Percentiles rank a stretch among this genome's conserved stretches.
phyloP scores from a whole-genome alignment of 2,113 vertebrate species.

The Pedetes capensis region DNA sequence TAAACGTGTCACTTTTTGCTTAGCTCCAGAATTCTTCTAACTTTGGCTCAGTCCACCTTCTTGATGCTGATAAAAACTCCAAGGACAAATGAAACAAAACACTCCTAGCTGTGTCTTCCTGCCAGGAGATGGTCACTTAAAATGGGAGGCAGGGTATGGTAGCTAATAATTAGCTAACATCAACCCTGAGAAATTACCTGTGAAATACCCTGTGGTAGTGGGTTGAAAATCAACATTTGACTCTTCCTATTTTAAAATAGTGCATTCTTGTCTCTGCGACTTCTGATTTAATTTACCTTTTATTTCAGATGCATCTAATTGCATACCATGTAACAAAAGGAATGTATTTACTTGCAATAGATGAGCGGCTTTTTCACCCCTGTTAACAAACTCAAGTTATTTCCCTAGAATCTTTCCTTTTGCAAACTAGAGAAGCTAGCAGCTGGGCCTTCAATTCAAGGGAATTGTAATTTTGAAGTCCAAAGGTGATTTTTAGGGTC shows the following conservation, averaged over 20 bases:
- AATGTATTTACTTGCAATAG: slow-evolving; percentile 77
- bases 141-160: slow-evolving; percentile 67
- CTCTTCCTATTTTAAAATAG: slow-evolving; percentile 81
- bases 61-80: slow-evolving; percentile 67
- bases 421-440: slow-evolving; percentile 73
- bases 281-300: slow-evolving; percentile 71
- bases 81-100: slow-evolving; percentile 74
- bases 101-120: slow-evolving; percentile 68
- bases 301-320: slow-evolving; percentile 80
- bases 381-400: slow-evolving; percentile 77
- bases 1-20: slow-evolving; percentile 75
- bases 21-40: slow-evolving; percentile 68
- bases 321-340: slow-evolving; percentile 80
- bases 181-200: slow-evolving; percentile 69
- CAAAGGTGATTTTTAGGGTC: slow-evolving; percentile 72
- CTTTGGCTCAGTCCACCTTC: slow-evolving; percentile 68
- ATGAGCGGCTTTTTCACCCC: slow-evolving; percentile 79
- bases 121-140: slow-evolving; percentile 69
- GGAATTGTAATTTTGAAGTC: slow-evolving; percentile 77
- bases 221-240: slow-evolving; percentile 74
- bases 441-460: slow-evolving; percentile 68
- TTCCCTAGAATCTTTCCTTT: slow-evolving; percentile 75
- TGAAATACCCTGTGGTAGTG: slow-evolving; percentile 71
- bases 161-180: slow-evolving; percentile 77
- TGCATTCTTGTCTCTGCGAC: slow-evolving; percentile 55